phyloP scores from a whole-genome alignment of 2,797 vertebrate genomes.

The Potorous gilbertii region DNA sequence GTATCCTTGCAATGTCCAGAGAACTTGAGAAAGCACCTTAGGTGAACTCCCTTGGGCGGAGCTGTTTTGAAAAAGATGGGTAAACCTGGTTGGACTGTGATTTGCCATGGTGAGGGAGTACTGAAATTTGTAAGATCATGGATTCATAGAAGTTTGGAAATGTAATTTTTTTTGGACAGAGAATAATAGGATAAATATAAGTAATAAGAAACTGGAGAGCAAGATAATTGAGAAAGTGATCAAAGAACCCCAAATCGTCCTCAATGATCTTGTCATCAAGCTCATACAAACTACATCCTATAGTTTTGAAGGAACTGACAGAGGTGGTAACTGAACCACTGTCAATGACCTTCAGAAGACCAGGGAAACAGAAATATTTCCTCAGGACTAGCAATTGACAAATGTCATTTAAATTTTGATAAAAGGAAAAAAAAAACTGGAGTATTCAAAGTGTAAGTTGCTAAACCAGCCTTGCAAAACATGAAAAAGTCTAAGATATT shows the following conservation, averaged over 20 bases:
- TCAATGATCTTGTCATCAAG: not conserved
- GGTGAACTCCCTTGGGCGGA: not conserved
- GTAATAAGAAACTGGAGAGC: not conserved
- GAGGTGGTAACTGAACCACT: not conserved
- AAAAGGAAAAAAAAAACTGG: not conserved
- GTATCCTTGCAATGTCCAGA: not conserved
- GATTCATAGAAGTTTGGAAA: not conserved
- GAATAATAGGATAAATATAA: not conserved
- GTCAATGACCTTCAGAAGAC: not conserved
- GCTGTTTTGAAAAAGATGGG: not conserved
- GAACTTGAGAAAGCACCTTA: not conserved
- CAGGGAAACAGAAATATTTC: not conserved
- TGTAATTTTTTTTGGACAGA: not conserved
- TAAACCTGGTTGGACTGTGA: not conserved
- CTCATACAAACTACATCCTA: not conserved
- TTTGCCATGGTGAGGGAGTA: not conserved
- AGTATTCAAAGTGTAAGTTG: not conserved
- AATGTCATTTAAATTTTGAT: not conserved
- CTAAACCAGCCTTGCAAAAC: not conserved
- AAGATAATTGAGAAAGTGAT: not conserved
- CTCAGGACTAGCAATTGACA: not conserved
- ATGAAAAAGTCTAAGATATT: not conserved
- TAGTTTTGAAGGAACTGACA: not conserved
- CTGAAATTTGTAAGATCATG: not conserved
- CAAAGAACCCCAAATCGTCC: not conserved